Percentiles rank a stretch among this genome's conserved stretches.
Conservation (phyloP, 2,113 vertebrate species). For the Aptenodytes forsteri region DNA sequence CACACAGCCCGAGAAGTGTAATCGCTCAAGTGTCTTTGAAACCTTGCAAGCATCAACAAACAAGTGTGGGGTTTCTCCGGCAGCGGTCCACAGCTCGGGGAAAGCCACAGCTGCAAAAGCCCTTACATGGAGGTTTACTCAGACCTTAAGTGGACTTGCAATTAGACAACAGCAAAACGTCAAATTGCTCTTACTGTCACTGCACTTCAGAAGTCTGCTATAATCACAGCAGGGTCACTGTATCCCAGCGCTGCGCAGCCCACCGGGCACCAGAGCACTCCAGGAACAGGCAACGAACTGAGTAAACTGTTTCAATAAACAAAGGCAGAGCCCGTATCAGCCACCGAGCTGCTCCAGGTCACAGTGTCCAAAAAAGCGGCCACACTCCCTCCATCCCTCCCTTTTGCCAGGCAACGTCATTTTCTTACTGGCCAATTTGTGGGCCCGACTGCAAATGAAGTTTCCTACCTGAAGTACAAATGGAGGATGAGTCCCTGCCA, state of each 20-base stretch:
- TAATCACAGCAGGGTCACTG: neutral
- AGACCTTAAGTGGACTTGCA: neutral
- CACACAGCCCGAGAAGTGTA: neutral
- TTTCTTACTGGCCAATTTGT: neutral
- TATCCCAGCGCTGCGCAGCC: neutral
- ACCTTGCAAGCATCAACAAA: slow-evolving; percentile 25
- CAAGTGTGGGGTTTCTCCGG: neutral
- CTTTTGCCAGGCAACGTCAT: neutral
- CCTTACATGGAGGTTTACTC: neutral
- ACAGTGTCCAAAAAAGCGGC: neutral
- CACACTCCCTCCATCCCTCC: neutral
- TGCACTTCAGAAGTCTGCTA: neutral
- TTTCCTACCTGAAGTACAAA: slow-evolving; percentile 20
- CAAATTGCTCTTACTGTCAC: neutral
- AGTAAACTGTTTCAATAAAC: neutral
- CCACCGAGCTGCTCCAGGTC: neutral
- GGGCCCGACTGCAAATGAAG: neutral
- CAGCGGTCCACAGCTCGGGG: neutral
- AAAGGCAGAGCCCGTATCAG: neutral
- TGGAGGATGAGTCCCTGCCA: neutral
- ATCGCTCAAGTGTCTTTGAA: neutral
- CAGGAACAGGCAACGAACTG: neutral
- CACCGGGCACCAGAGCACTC: neutral
- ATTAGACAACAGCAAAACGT: neutral
- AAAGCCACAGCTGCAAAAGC: slow-evolving; percentile 24